Evolutionary conservation across 1,140 invertebrate species (phyloP).

Genomic region (Cherax quadricarinatus): DNA sequence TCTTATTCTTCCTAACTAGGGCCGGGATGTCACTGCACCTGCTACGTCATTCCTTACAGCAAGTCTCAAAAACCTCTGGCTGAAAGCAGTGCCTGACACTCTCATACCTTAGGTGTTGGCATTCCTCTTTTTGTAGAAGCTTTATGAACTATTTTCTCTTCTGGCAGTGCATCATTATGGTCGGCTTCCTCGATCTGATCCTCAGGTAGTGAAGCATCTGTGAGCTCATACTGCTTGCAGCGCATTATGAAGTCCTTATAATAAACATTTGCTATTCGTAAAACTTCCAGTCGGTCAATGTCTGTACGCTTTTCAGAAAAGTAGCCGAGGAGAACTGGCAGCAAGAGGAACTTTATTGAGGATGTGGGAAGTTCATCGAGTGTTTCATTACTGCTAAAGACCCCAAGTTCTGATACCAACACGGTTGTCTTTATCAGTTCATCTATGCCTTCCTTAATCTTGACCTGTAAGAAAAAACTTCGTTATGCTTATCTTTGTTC

Average conservation of each 20-base stretch:
- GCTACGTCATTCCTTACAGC: too few relatives aligned
- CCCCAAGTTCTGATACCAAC: constrained; percentile 85
- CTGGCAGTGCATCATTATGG: constrained; percentile 22
- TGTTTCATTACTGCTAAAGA: constrained; percentile 93
- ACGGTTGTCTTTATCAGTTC: constrained; percentile 56
- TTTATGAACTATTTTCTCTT: constrained; percentile 4
- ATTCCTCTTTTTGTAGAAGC: constrained; percentile 17
- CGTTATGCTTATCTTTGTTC: not conserved
- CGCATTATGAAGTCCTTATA: constrained; percentile 90
- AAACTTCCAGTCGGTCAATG: constrained; percentile 82
- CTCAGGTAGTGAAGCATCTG: constrained; percentile 80
- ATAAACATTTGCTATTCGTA: constrained; percentile 88
- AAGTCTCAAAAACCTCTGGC: not conserved
- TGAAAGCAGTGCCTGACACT: not conserved
- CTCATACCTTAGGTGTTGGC: constrained; percentile 69
- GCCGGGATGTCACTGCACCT: too few relatives aligned
- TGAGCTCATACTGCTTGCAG: constrained; percentile 87
- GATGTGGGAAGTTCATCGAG: constrained; percentile 91
- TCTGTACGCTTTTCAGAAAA: constrained; percentile 81
- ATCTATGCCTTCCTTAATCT: constrained; percentile 39
- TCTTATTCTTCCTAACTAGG: too few relatives aligned
- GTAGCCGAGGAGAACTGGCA: constrained; percentile 89
- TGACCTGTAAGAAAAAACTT: not conserved
- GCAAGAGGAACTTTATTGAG: constrained; percentile 88
- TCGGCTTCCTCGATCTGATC: constrained; percentile 32